Conservation (phyloP, 2,113 vertebrate species). For the Erythrocebus patas region DNA sequence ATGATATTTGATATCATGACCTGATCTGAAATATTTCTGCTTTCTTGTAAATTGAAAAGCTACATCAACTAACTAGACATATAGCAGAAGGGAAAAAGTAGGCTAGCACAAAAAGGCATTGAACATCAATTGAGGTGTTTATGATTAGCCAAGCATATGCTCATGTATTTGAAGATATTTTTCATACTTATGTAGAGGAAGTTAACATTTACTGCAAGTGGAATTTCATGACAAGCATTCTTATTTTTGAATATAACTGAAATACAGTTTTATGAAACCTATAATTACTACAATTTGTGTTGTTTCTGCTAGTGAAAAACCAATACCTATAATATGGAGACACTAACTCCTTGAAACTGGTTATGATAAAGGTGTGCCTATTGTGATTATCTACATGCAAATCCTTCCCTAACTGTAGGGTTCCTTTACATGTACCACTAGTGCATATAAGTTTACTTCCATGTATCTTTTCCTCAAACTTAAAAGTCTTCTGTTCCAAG, state of each 20-base stretch:
- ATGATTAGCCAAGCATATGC: neutral
- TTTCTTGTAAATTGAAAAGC: neutral
- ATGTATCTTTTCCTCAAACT: neutral
- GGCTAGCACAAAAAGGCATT: neutral
- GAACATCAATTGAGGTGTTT: neutral
- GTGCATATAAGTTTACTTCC: neutral
- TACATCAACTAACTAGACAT: neutral
- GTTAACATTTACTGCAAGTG: neutral
- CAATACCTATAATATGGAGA: slow-evolving; percentile 6
- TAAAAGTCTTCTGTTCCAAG: neutral
- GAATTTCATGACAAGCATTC: neutral
- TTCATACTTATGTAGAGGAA: neutral
- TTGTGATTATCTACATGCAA: neutral
- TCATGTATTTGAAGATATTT: neutral
- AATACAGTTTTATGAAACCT: slow-evolving; percentile 30
- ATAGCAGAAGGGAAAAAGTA: neutral
- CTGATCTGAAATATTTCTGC: neutral
- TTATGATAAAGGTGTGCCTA: slow-evolving; percentile 9
- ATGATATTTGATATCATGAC: neutral
- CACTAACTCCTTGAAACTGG: neutral
- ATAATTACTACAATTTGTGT: neutral
- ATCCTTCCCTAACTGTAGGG: neutral
- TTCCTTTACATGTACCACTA: neutral
- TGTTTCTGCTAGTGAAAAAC: slow-evolving; percentile 34
- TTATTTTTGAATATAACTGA: slow-evolving; percentile 32